Evolutionary conservation across 1,140 invertebrate species (phyloP).

Genomic region (Apis cerana): DNA sequence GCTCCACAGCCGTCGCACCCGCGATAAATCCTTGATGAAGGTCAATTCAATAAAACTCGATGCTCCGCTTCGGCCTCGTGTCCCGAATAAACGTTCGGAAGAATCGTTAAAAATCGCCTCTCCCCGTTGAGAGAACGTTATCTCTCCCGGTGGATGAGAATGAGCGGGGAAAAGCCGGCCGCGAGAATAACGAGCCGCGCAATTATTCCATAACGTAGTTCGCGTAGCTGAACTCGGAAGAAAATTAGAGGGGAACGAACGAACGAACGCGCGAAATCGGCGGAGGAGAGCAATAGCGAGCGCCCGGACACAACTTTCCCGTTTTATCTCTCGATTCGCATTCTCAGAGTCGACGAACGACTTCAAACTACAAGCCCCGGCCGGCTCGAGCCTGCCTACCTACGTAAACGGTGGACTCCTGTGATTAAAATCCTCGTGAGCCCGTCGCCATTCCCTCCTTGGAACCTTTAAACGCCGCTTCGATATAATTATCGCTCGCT

Average conservation of each 20-base stretch:
- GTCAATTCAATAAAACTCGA: slow-evolving; percentile 57
- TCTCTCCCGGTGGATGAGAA: too few species aligned
- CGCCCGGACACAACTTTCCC: slow-evolving; percentile 69
- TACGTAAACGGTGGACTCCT: slow-evolving; percentile 61
- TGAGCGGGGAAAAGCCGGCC: too few species aligned
- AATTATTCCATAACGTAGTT: slow-evolving; percentile 78
- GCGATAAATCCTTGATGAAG: slow-evolving; percentile 56
- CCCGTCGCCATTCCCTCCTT: slow-evolving; percentile 58
- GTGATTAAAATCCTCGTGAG: slow-evolving; percentile 73
- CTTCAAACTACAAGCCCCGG: slow-evolving; percentile 70
- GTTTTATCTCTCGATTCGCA: slow-evolving; percentile 79
- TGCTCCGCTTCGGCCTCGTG: too few species aligned
- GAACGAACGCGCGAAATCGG: slow-evolving; percentile 52
- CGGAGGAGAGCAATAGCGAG: slow-evolving; percentile 49
- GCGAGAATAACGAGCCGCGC: slow-evolving; percentile 71
- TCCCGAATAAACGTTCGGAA: too few species aligned
- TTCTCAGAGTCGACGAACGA: slow-evolving; percentile 75
- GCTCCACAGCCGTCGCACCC: slow-evolving; percentile 42
- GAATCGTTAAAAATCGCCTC: too few species aligned
- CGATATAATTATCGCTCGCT: slow-evolving; percentile 76
- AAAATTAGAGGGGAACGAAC: slow-evolving; percentile 72
- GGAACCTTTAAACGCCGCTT: slow-evolving; percentile 57
- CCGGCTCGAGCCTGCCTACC: slow-evolving; percentile 71
- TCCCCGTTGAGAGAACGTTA: too few species aligned
- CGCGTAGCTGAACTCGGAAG: slow-evolving; percentile 74